These are phyloP conservation scores for Sussaba pulchella DNA, from an alignment of 2,888 invertebrate species.

Conservation along the genomic window DNA sequence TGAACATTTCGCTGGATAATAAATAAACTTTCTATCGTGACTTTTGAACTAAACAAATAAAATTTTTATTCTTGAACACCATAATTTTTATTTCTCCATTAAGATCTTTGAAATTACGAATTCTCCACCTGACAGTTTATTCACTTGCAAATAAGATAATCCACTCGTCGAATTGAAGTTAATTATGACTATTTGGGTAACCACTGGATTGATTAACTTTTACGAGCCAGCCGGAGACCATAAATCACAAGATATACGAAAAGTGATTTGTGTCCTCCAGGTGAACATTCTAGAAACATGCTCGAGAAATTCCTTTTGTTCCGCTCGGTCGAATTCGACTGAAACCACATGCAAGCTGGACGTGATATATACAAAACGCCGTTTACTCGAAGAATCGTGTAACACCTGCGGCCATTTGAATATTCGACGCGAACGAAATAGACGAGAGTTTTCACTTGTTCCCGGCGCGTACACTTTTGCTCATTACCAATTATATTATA, in stretches of 20 bases:
- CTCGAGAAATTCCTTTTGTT: not conserved
- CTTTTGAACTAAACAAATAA: too few relatives aligned
- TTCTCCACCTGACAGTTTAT: too few relatives aligned
- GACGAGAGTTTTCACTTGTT: constrained; percentile 53
- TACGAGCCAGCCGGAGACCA: not conserved
- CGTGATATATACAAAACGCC: constrained; percentile 7
- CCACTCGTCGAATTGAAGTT: too few relatives aligned
- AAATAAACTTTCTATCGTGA: too few relatives aligned
- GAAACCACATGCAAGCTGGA: constrained; percentile 5
- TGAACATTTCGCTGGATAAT: not conserved
- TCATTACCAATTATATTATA: constrained; percentile 48
- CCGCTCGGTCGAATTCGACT: not conserved
- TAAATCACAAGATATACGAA: constrained; percentile 10
- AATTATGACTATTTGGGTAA: too few relatives aligned
- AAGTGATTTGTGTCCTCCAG: not conserved
- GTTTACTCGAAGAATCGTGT: constrained; percentile 33
- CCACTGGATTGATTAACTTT: not conserved
- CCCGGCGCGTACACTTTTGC: constrained; percentile 51
- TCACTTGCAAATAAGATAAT: too few relatives aligned
- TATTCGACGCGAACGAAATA: constrained; percentile 56
- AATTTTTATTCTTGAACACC: not conserved
- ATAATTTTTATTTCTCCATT: too few relatives aligned
- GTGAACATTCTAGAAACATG: too few relatives aligned
- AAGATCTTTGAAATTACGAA: too few relatives aligned
- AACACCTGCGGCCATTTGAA: constrained; percentile 57